Evolutionary conservation across 1,140 invertebrate genomes (phyloP).

Genomic region (Metopolophium dirhodum): DNA sequence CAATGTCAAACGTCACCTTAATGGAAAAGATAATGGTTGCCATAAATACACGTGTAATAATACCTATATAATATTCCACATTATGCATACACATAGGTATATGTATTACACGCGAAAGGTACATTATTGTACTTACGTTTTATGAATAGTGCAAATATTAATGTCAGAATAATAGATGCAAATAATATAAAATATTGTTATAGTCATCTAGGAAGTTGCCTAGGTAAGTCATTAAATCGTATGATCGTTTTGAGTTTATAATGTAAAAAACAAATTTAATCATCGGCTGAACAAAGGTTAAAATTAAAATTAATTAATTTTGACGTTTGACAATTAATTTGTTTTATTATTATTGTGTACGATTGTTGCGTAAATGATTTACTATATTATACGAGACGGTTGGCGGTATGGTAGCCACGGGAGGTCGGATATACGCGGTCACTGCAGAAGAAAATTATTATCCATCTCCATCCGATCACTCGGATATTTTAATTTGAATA

Average conservation of each 20-base stretch:
- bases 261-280: neutral
- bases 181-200: slow-evolving; percentile 34
- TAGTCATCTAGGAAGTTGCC: slow-evolving; percentile 39
- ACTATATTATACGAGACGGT: neutral
- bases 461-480: neutral
- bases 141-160: neutral
- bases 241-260: neutral
- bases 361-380: slow-evolving; percentile 3
- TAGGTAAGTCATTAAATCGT: neutral
- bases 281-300: neutral
- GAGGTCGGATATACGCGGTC: neutral
- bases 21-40: neutral
- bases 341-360: neutral
- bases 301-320: slow-evolving; percentile 26
- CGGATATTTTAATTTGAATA: slow-evolving; percentile 3
- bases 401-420: neutral
- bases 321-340: neutral
- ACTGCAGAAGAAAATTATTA: neutral
- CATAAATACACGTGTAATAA: slow-evolving; percentile 24
- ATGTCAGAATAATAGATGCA: neutral
- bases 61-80: neutral
- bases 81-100: neutral
- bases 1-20: slow-evolving; percentile 32
- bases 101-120: neutral
- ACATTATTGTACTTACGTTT: slow-evolving; percentile 1